These are phyloP conservation scores for Ephialtes manifestator DNA, from an alignment of 2,888 invertebrate genomes.

Conservation along the genomic window DNA sequence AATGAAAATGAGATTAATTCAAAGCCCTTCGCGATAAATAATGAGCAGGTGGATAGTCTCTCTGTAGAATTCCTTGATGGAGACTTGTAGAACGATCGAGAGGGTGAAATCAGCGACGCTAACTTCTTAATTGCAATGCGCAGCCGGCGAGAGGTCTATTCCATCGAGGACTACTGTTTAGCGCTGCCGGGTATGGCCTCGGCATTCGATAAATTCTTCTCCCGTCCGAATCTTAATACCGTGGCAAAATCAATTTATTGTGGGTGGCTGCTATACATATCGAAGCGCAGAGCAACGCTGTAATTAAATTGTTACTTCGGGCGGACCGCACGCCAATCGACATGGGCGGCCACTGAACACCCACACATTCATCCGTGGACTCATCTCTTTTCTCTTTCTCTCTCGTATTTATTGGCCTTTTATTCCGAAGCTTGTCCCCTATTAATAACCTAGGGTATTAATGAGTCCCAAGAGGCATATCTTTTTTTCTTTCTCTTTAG, in stretches of 20 bases:
- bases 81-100: conserved; percentile 9
- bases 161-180: conserved; percentile 82
- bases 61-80: not conserved
- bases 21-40: conserved; percentile 26
- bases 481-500: conserved; percentile 56
- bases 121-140: conserved; percentile 74
- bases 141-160: conserved; percentile 62
- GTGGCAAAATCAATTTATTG: conserved; percentile 86
- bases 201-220: conserved; percentile 71
- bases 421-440: conserved; percentile 80
- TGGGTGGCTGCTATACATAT: conserved; percentile 86
- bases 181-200: conserved; percentile 79
- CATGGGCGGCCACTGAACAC: conserved; percentile 82
- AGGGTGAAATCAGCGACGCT: conserved; percentile 64
- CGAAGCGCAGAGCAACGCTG: conserved; percentile 76
- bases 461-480: conserved; percentile 73
- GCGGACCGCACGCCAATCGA: conserved; percentile 85
- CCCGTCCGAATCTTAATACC: conserved; percentile 83
- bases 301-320: conserved; percentile 86
- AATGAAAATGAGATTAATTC: conserved; percentile 11
- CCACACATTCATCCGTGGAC: conserved; percentile 62
- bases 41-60: conserved; percentile 47
- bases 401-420: conserved; percentile 78
- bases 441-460: conserved; percentile 81
- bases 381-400: conserved; percentile 38